Evolutionary conservation across 2,888 invertebrate genomes (phyloP), one percentile per base, ranked within the genome.

Genomic region (Chymomyza caudatula): DNA sequence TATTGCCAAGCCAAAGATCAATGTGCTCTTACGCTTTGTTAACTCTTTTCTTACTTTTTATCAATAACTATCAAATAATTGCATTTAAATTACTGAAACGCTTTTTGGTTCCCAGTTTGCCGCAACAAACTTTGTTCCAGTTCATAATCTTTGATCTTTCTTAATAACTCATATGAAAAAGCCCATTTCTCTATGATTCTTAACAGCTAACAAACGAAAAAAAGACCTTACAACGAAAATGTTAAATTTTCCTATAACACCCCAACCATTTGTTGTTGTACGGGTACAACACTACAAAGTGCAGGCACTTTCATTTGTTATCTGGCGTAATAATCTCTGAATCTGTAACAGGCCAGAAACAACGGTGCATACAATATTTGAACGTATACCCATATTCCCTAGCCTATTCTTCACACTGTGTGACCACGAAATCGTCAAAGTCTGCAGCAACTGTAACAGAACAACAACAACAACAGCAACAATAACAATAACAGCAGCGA

Each of bases 401-500:
- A 75, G 79, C 59, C 74, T 69, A 77, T 82, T 85, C 83, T 83
- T 83, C 82, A 83, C 82, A 83, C 82, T 83, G 77, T 83, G 85
- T 83, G 85, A 80, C 83, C 82, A 83, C 83, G 71, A 85, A 85
- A 83, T 85, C 85, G 78, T 85, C 85, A 83, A 80, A 73, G 65
- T 69, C 75, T 78, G 76, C 59, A 37, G 74, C 71, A 72, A 65
- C 80, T 76, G 75, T 74, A 47, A 47, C 47, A 76, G 69, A n/a
- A n/a, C 69, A 60, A 65, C 73, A 75, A 62, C 63, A 68, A 44
- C 25, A 59, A 57, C 60, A 63, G 42, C 49, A 68, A 11, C 25
- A 8, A 44, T 15, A 4, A 15, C 51, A 20, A 17, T 13, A 47
- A 6, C 17, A 72, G 69, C 67, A 70, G 67, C 74, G 47, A 37